phyloP scores from a whole-genome alignment of 1,140 invertebrate genomes.

The Zaprionus kolodkinae region DNA sequence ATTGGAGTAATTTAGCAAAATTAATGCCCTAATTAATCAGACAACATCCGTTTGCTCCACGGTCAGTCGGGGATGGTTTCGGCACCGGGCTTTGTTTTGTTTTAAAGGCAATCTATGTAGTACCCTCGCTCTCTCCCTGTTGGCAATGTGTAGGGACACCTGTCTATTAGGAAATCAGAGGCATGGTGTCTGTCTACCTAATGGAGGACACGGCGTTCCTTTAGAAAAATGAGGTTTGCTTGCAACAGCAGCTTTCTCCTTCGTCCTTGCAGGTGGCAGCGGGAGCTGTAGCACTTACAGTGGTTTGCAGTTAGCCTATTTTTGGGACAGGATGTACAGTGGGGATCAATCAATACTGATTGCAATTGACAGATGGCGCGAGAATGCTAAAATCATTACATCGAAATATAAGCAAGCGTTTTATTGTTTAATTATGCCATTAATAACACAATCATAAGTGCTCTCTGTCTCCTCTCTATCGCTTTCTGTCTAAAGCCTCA shows the following conservation, averaged over 20 bases:
- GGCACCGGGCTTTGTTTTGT: neutral
- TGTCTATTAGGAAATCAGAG: slow-evolving; percentile 23
- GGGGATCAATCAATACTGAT: neutral
- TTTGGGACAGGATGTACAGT: neutral
- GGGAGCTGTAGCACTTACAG: neutral
- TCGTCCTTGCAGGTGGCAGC: neutral
- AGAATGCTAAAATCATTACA: slow-evolving; percentile 32
- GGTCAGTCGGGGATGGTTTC: slow-evolving; percentile 6
- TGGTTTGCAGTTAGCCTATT: neutral
- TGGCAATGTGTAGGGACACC: slow-evolving; percentile 18
- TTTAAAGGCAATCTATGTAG: slow-evolving; percentile 16
- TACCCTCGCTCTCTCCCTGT: neutral
- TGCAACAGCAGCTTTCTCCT: neutral
- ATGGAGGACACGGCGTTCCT: slow-evolving; percentile 1
- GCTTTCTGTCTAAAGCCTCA: slow-evolving; percentile 11
- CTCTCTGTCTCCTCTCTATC: neutral
- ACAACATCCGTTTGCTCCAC: slow-evolving; percentile 26
- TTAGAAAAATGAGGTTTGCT: neutral
- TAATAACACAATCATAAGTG: slow-evolving; percentile 67
- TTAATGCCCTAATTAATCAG: slow-evolving; percentile 83
- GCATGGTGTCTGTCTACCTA: neutral
- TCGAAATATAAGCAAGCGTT: slow-evolving; percentile 48
- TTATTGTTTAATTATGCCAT: slow-evolving; percentile 78
- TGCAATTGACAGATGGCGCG: neutral
- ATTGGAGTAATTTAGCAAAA: slow-evolving; percentile 84